These are phyloP conservation scores for Oplegnathus fasciatus DNA, from an alignment of 2,113 vertebrate species.

Conservation along the genomic window DNA sequence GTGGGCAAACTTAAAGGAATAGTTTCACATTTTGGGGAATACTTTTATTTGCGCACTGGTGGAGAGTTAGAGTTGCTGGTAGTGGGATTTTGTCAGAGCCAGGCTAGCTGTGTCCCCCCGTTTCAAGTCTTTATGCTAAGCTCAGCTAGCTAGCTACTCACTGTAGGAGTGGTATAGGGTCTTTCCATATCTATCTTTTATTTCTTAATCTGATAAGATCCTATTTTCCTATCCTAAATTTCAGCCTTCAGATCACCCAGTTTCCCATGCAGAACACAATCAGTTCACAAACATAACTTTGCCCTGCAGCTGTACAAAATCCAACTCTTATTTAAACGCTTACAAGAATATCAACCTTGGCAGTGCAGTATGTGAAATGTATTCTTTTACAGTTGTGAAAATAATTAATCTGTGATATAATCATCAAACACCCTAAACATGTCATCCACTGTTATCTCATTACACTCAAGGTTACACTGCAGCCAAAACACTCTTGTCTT, in stretches of 20 bases:
- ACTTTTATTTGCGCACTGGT: background rate
- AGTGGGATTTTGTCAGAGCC: background rate
- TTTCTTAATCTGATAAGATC: background rate
- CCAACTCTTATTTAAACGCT: background rate
- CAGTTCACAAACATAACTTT: background rate
- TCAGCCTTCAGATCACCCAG: background rate
- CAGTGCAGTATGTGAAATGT: background rate
- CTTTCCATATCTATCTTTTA: too few species aligned
- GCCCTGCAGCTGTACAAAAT: background rate
- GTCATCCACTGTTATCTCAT: constrained; percentile 12
- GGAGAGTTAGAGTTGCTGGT: background rate
- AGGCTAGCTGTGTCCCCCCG: background rate
- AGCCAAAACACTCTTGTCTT: constrained; percentile 59
- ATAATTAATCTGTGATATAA: background rate
- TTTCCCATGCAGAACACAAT: background rate
- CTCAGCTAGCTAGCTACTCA: background rate
- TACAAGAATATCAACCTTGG: background rate
- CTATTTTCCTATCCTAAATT: background rate
- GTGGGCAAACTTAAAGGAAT: constrained; percentile 43
- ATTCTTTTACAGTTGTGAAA: background rate
- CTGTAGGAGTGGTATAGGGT: background rate
- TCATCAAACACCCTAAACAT: background rate
- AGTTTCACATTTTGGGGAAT: constrained; percentile 2
- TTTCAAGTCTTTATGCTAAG: background rate
- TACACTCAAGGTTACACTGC: constrained; percentile 12